A percentile compares a stretch with the other conserved stretches of the same genome.
These are phyloP conservation scores for Musca vetustissima DNA, from an alignment of 1,140 invertebrate genomes.

Conservation along the genomic window DNA sequence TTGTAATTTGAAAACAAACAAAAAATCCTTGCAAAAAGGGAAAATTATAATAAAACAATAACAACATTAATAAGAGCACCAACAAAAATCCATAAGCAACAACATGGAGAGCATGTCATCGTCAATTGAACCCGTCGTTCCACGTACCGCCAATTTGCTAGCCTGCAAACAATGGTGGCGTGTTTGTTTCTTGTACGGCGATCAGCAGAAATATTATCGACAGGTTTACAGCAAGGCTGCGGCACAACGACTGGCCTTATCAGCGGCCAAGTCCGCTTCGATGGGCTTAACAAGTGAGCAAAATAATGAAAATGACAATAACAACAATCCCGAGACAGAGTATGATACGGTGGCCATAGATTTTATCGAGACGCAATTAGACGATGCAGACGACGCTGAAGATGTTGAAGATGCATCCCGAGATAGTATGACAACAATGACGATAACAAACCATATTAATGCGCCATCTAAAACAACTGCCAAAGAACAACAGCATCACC, in stretches of 20 bases:
- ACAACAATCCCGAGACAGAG: conserved; percentile 34
- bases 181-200: conserved; percentile 82
- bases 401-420: conserved; percentile 29
- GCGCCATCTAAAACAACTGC: conserved; percentile 7
- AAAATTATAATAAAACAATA: conserved; percentile 23
- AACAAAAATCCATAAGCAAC: conserved; percentile 37
- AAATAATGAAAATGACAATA: conserved; percentile 44
- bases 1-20: conserved; percentile 3
- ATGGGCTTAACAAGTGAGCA: conserved; percentile 35
- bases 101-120: conserved; percentile 34
- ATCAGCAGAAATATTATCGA: conserved; percentile 80
- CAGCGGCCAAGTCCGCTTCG: conserved; percentile 25
- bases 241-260: conserved; percentile 57
- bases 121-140: conserved; percentile 49
- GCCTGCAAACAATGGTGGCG: conserved; percentile 87
- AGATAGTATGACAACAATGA: conserved; percentile 6
- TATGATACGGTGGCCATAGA: conserved; percentile 47
- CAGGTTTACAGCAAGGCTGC: conserved; percentile 71
- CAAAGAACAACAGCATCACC: conserved; percentile 22
- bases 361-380: conserved; percentile 54
- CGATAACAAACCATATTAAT: conserved; percentile 22
- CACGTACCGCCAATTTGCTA: conserved; percentile 67
- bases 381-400: conserved; percentile 43
- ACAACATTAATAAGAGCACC: conserved; percentile 29
- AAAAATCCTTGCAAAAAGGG: conserved; percentile 16